phyloP scores from a whole-genome alignment of 2,797 vertebrate genomes.

The Sebastes wilsoni region DNA sequence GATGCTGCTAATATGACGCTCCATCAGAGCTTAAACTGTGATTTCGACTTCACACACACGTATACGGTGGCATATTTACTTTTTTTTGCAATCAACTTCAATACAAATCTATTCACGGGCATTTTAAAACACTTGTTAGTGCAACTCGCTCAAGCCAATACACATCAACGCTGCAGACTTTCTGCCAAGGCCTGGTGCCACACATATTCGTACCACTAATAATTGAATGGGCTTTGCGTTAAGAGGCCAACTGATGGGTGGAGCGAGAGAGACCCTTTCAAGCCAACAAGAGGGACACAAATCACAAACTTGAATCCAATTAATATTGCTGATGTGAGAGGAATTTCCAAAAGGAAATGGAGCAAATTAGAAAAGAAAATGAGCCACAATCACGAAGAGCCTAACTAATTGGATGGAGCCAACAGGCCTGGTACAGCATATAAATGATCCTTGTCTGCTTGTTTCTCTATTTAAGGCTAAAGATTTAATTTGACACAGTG shows the following conservation, averaged over 20 bases:
- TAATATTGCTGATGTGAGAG: constrained; percentile 11
- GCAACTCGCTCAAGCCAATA: neutral
- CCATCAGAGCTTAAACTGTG: neutral
- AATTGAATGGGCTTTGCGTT: constrained; percentile 11
- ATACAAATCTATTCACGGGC: neutral
- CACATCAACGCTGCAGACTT: neutral
- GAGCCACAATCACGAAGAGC: neutral
- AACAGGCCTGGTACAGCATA: neutral
- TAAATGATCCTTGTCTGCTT: neutral
- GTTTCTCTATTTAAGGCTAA: neutral
- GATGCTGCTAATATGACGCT: neutral
- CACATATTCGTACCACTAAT: constrained; percentile 15
- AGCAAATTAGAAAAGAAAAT: constrained; percentile 8
- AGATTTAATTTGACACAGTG: neutral
- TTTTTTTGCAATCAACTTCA: neutral
- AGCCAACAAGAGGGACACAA: neutral
- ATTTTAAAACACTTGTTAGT: constrained; percentile 1
- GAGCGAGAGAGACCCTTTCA: neutral
- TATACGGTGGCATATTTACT: neutral
- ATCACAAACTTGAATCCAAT: constrained; percentile 34
- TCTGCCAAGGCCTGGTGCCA: neutral
- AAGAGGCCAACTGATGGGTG: neutral
- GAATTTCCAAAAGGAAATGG: constrained; percentile 31
- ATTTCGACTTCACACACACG: neutral
- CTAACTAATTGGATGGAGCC: constrained; percentile 12